Percentiles rank a stretch among this genome's conserved stretches.
phyloP scores from a whole-genome alignment of 2,888 invertebrate genomes.

The Mythimna albipuncta region DNA sequence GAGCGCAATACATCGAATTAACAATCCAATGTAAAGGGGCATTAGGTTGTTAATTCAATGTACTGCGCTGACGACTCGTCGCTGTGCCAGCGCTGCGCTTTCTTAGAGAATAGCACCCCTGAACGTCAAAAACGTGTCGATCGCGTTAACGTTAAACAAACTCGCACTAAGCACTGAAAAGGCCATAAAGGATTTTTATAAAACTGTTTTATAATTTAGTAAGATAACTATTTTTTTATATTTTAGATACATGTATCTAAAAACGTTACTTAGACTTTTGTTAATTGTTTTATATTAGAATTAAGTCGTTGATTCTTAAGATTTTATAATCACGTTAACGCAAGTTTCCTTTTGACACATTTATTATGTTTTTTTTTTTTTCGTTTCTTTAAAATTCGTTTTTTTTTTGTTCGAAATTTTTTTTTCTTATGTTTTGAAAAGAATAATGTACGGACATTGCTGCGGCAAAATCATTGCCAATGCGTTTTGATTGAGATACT shows the following conservation, averaged over 20 bases:
- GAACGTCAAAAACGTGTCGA: too few species aligned
- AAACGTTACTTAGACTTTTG: not conserved
- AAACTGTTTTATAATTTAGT: not conserved
- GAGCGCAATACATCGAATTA: too few species aligned
- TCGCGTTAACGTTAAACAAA: too few species aligned
- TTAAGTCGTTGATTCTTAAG: constrained; percentile 48
- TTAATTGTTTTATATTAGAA: constrained; percentile 4
- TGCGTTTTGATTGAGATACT: constrained; percentile 46
- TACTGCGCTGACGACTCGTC: too few species aligned
- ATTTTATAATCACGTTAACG: constrained; percentile 53
- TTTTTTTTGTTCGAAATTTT: constrained; percentile 1
- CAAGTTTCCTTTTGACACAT: constrained; percentile 29
- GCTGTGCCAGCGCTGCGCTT: too few species aligned
- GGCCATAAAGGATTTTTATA: too few species aligned
- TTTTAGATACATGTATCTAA: not conserved
- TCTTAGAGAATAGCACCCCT: too few species aligned
- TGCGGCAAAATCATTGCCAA: constrained; percentile 54
- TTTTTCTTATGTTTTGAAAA: constrained; percentile 3
- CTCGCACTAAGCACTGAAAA: too few species aligned
- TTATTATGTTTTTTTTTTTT: constrained; percentile 12
- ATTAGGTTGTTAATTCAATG: too few species aligned
- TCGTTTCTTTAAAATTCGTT: constrained; percentile 4
- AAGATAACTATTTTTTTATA: not conserved
- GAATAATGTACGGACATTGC: constrained; percentile 8
- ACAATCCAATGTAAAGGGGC: too few species aligned